These are phyloP conservation scores for Zeus faber DNA, from an alignment of 2,113 vertebrate genomes.

Conservation along the genomic window DNA sequence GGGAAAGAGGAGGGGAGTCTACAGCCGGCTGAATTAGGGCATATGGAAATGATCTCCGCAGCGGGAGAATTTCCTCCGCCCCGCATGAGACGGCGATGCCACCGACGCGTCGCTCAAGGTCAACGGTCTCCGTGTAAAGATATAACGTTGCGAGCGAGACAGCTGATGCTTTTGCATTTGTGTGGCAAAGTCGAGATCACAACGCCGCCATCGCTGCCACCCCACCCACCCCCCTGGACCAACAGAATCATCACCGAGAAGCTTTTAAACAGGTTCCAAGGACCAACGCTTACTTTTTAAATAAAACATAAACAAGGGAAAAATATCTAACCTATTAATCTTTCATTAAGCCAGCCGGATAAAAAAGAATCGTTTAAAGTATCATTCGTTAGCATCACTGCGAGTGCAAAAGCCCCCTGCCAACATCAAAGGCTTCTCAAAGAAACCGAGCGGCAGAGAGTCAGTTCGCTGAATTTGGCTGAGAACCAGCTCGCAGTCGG, in stretches of 20 bases:
- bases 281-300: slow-evolving; percentile 72
- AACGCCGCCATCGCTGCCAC: slow-evolving; percentile 30
- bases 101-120: slow-evolving; percentile 33
- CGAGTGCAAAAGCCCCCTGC: slow-evolving; percentile 89
- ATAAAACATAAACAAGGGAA: slow-evolving; percentile 92
- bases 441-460: slow-evolving; percentile 72
- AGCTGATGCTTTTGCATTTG: slow-evolving; percentile 39
- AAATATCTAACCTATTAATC: slow-evolving; percentile 99
- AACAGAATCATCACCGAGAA: slow-evolving; percentile 79
- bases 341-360: slow-evolving; percentile 99
- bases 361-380: slow-evolving; percentile 99
- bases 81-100: slow-evolving; percentile 26
- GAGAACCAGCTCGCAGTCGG: slow-evolving; percentile 85
- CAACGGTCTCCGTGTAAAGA: slow-evolving; percentile 24
- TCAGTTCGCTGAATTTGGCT: slow-evolving; percentile 92
- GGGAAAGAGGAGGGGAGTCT: slow-evolving; percentile 27
- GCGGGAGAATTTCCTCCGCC: slow-evolving; percentile 8
- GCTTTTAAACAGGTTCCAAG: slow-evolving; percentile 81
- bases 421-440: slow-evolving; percentile 90
- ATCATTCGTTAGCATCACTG: slow-evolving; percentile 89
- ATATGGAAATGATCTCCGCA: slow-evolving; percentile 41
- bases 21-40: slow-evolving; percentile 33
- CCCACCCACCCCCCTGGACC: slow-evolving; percentile 74
- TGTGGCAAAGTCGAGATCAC: slow-evolving; percentile 38
- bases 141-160: slow-evolving; percentile 31